These are phyloP conservation scores for Tenthredo notha DNA, from an alignment of 2,888 invertebrate species.

Conservation along the genomic window DNA sequence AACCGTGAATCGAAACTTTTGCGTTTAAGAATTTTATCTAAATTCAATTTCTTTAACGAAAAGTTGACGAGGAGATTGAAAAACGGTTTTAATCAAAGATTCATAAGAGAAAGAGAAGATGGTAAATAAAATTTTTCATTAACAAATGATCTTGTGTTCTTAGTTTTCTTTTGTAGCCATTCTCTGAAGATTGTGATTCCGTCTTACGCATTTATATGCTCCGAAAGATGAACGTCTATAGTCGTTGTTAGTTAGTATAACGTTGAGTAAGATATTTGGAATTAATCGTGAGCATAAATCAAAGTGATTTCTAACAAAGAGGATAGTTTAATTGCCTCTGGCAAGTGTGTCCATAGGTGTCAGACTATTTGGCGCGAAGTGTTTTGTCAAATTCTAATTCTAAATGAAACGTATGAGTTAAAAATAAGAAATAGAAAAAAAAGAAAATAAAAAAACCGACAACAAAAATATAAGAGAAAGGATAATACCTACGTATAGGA, in stretches of 20 bases:
- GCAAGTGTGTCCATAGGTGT: slow-evolving; percentile 8
- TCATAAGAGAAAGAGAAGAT: background rate
- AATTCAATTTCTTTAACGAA: background rate
- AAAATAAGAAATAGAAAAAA: slow-evolving; percentile 12
- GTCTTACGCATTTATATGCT: background rate
- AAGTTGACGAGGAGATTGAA: background rate
- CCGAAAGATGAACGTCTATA: background rate
- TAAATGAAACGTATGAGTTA: background rate
- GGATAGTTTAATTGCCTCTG: slow-evolving; percentile 21
- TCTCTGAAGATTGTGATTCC: background rate
- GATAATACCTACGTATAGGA: background rate
- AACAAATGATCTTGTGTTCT: background rate
- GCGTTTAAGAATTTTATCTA: background rate
- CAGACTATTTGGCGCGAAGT: slow-evolving; percentile 1
- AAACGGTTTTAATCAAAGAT: background rate
- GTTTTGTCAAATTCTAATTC: slow-evolving; percentile 17
- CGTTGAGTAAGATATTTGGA: background rate
- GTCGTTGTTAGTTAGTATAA: background rate
- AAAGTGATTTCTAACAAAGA: slow-evolving; percentile 17
- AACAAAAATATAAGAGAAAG: background rate
- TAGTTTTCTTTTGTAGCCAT: background rate
- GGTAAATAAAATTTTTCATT: background rate
- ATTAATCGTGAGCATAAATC: slow-evolving; percentile 19
- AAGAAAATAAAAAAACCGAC: slow-evolving; percentile 16
- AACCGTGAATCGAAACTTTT: too few relatives aligned